Conservation (phyloP, 2,797 vertebrate species). For the Sebastes paucispinis region DNA sequence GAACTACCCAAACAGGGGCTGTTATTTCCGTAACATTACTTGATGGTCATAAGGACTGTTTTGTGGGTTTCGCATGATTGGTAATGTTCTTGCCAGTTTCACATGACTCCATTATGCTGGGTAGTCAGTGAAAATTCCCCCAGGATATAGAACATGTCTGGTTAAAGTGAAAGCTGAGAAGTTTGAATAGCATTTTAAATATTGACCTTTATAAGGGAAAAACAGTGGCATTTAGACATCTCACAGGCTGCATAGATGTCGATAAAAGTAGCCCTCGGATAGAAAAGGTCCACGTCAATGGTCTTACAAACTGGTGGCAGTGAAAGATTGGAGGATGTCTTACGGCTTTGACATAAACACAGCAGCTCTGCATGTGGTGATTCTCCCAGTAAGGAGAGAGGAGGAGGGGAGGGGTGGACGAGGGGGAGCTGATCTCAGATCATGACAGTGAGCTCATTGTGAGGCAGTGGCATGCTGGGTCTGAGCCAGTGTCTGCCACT, state of each 20-base stretch:
- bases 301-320: slow-evolving; percentile 23
- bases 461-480: slow-evolving; percentile 51
- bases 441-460: slow-evolving; percentile 74
- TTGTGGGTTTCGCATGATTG: slow-evolving; percentile 54
- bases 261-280: background rate
- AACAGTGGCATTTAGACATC: background rate
- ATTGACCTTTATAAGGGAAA: background rate
- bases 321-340: slow-evolving; percentile 35
- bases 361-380: slow-evolving; percentile 52
- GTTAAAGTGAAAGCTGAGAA: background rate
- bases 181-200: background rate
- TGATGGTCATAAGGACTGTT: slow-evolving; percentile 57
- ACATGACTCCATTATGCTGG: slow-evolving; percentile 60
- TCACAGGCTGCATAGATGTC: background rate
- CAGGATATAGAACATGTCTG: slow-evolving; percentile 18
- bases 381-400: slow-evolving; percentile 16
- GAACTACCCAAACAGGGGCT: slow-evolving; percentile 4
- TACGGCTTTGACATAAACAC: slow-evolving; percentile 39
- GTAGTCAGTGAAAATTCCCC: slow-evolving; percentile 8
- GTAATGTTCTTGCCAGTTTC: slow-evolving; percentile 54
- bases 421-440: slow-evolving; percentile 45
- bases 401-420: background rate
- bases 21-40: slow-evolving; percentile 62
- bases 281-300: background rate
- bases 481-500: slow-evolving; percentile 41